These are phyloP conservation scores for Coracopsis vasa DNA, from an alignment of 2,113 vertebrate genomes.

Conservation along the genomic window DNA sequence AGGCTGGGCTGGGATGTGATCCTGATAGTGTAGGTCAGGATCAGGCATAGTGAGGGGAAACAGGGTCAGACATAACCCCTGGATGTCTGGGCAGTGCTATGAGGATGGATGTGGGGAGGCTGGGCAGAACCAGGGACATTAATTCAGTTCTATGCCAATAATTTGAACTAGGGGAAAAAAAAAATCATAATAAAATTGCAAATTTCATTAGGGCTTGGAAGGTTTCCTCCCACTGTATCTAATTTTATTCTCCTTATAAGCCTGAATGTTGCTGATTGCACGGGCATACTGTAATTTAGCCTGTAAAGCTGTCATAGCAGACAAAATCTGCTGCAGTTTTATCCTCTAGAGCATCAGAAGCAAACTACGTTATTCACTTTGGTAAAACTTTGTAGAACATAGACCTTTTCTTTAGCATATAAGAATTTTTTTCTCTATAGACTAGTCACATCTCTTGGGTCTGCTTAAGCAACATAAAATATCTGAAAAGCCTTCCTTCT, in stretches of 20 bases:
- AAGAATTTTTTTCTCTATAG: neutral
- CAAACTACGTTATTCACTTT: neutral
- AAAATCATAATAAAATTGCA: neutral
- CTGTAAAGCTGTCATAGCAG: conserved; percentile 6
- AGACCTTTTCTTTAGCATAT: neutral
- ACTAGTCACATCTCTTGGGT: neutral
- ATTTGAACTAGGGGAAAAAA: neutral
- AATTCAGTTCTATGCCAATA: neutral
- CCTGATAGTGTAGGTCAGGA: fast-evolving
- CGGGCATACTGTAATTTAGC: neutral
- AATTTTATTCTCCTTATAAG: conserved; percentile 22
- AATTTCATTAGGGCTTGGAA: conserved; percentile 6
- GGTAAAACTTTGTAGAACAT: neutral
- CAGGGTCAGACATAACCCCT: fast-evolving
- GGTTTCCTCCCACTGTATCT: neutral
- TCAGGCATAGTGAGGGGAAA: neutral
- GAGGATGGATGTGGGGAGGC: neutral
- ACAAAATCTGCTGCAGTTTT: neutral
- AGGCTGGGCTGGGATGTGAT: neutral
- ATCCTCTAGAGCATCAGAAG: neutral
- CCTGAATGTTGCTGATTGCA: conserved; percentile 11
- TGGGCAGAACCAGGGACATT: neutral
- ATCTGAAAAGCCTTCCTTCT: neutral
- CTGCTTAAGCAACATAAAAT: neutral
- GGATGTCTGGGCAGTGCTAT: neutral